Base-by-base conservation (phyloP, 2,888 invertebrate genomes). In the Leptogaster cylindrica region DNA sequence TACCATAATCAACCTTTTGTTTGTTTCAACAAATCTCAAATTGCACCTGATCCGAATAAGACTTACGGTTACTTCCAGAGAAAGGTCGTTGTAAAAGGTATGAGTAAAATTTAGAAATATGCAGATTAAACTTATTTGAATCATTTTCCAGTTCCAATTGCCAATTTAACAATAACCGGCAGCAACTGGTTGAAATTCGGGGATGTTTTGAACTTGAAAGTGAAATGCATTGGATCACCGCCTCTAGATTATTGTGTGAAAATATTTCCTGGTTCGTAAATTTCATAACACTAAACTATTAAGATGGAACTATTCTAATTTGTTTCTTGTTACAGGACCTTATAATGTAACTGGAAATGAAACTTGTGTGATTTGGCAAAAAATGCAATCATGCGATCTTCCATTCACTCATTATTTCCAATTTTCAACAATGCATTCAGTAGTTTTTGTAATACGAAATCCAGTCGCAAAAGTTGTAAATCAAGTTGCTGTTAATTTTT, bases 131-230 rank as follows among this genome's bases (percentile, higher is more conserved):
- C 10, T 31, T 8, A 31, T 31, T 31, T 31, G 6, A 31, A 6
- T 31, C 31, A 31, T 31, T 71, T 82, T 83, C 7, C 77, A 93
- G 93, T 86, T 71, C 90, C 93, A 0, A 85, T 94, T 72, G 79
- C 84, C 2, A 86, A 87, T 67, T 83, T 93, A 6, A 87, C 86
- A 52, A 86, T 91, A 1, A 86, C 84, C 2, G 94, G 93, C 0
- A 86, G 87, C 66, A 89, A 89, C 75, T 94, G 94, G 93, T 82
- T 95, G 28, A 87, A 91, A 73, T 91, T 90, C 69, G 93, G 92
- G 28, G 92, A 92, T 65, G 81, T 93, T 48, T 79, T 94, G 23
- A 85, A 87, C 65, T 78, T 95, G 6, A 83, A 86, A 71, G 85
- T 91, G 2, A 85, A 85, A 36, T 95, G 92, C 74, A 84, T 86